Percentiles rank a stretch among this genome's conserved stretches.
Conservation (phyloP, 2,888 invertebrate species). For the Ceriagrion tenellum region DNA sequence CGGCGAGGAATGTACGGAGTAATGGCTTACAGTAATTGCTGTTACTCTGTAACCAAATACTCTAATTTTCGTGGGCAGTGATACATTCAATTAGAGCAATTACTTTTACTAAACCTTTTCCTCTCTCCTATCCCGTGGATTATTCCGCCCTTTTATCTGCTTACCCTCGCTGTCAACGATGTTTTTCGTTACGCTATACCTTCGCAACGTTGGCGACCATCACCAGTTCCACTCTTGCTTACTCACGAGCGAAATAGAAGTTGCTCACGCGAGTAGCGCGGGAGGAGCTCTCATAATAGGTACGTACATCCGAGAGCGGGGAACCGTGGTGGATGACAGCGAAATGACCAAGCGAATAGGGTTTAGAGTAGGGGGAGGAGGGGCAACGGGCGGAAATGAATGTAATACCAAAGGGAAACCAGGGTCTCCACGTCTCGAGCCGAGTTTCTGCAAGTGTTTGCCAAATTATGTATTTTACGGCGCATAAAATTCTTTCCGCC, state of each 20-base stretch:
- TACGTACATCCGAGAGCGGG: no score
- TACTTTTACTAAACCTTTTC: no score
- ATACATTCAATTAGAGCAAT: no score
- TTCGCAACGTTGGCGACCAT: neutral
- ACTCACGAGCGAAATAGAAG: neutral
- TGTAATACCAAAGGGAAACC: no score
- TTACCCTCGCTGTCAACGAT: neutral
- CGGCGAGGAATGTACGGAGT: no score
- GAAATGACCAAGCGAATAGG: neutral
- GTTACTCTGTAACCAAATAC: no score
- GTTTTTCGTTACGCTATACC: neutral
- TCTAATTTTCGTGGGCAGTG: no score
- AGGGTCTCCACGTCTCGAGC: neutral
- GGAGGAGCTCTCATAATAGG: neutral
- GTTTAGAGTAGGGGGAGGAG: no score
- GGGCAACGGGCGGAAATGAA: neutral
- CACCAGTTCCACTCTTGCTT: neutral
- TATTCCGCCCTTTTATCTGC: no score
- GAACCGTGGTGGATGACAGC: neutral
- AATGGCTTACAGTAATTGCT: no score
- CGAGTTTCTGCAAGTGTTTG: neutral
- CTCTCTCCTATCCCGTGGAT: no score
- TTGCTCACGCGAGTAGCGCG: neutral
- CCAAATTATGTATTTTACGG: slow-evolving; percentile 32
- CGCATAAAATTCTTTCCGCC: neutral